Conservation (phyloP, 35 echinoderm and acorn worm genomes). For the Diadema setosum region DNA sequence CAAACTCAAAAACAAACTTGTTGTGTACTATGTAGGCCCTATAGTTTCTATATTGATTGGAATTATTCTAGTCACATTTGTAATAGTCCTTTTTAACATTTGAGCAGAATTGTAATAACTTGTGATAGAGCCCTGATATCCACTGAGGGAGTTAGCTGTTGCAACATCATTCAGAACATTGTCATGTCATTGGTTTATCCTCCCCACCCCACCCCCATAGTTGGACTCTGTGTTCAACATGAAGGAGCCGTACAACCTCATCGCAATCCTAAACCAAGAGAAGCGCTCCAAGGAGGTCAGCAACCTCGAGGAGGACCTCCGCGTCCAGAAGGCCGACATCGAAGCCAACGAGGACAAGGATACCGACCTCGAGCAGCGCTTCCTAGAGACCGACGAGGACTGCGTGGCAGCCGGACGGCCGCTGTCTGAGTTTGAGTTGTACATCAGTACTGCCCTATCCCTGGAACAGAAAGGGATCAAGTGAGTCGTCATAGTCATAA, state of each 20-base stretch:
- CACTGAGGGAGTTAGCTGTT: too few species aligned
- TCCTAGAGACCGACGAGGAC: conserved; percentile 67
- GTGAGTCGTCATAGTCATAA: conserved; percentile 41
- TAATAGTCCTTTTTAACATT: too few species aligned
- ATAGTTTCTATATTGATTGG: too few species aligned
- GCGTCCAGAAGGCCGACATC: conserved; percentile 80
- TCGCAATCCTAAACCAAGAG: conserved; percentile 75
- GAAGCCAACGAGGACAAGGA: conserved; percentile 95
- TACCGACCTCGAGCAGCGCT: conserved; percentile 80
- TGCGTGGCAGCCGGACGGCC: conserved; percentile 69
- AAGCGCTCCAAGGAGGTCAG: conserved; percentile 39
- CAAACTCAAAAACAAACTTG: too few species aligned
- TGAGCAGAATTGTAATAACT: too few species aligned
- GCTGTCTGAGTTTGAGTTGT: conserved; percentile 78
- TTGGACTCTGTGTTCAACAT: conserved; percentile 90
- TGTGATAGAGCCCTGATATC: too few species aligned
- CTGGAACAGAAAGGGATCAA: conserved; percentile 83
- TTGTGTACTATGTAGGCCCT: too few species aligned
- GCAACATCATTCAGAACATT: too few species aligned
- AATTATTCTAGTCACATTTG: too few species aligned
- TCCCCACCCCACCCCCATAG: too few species aligned
- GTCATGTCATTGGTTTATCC: too few species aligned
- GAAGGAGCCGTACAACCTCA: conserved; percentile 75
- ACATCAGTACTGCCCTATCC: conserved; percentile 70
- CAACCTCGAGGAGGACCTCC: conserved; percentile 45